Base-by-base conservation (phyloP, 2,888 invertebrate genomes). In the Cremastinae sp. region DNA sequence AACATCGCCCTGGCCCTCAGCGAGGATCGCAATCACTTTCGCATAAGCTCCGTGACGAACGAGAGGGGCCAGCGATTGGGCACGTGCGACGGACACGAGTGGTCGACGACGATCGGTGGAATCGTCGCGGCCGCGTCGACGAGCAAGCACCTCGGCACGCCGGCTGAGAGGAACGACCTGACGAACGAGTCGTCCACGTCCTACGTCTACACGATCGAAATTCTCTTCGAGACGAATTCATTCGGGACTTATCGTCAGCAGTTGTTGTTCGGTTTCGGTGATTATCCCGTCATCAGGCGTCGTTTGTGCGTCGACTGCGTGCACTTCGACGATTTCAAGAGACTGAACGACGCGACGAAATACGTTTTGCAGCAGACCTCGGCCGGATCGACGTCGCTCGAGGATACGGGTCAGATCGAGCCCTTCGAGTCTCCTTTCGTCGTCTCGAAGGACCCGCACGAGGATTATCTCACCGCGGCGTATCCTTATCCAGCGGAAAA, bases 201-300 rank as follows among this genome's bases (percentile, higher is more conserved):
- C 0, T 68, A 66, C 16, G 62, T 79, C 7, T 74, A 79, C 12
- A 79, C 65, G 20, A 61, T 78, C 16, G 81, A 80, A 10, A 58
- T 79, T 16, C 56, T 43, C 4, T 81, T 78, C 65, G 73, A 56
- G 5, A 75, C 80, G 0, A 43, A 58, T 2, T 61, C 61, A 71
- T 96, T 94, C 85, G 96, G 94, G 20, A 95, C 95, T 1, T 96
- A 95, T 87, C 92, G 94, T 1, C 96, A 96, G 88, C 93, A 94
- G 0, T 91, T 96, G 1, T 93, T 95, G 2, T 95, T 96, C 87
- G 95, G 95, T 88, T 94, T 95, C 84, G 94, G 94, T 0, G 87
- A 89, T 73, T 92, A 93, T 83, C 93, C 94, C 0, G 90, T 93
- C 18, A 85, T 94, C 2, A 92, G 94, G 5, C 92, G 93, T 78